Evolutionary conservation across 1,140 invertebrate species (phyloP).

Genomic region (Megalopta genalis): DNA sequence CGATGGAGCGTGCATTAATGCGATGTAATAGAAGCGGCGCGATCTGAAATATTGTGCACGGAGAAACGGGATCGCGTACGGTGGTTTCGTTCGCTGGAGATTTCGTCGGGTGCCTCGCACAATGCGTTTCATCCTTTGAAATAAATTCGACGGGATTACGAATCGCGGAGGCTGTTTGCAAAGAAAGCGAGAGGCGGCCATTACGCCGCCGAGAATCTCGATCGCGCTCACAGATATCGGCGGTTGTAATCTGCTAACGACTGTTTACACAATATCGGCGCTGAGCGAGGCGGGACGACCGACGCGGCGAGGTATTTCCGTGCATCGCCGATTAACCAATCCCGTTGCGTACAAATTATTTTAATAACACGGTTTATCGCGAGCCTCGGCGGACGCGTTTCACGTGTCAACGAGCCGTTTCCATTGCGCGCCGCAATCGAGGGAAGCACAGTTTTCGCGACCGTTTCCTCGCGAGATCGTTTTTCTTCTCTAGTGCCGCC

Average conservation of each 20-base stretch:
- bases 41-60: no score
- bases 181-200: neutral
- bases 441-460: neutral
- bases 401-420: conserved; percentile 18
- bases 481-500: neutral
- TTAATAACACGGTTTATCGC: conserved; percentile 17
- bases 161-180: neutral
- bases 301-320: conserved; percentile 1
- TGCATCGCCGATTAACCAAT: conserved; percentile 15
- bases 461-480: conserved; percentile 5
- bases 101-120: no score
- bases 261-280: conserved; percentile 13
- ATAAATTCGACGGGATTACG: neutral
- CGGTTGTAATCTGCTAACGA: conserved; percentile 1
- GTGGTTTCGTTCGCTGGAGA: no score
- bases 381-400: neutral
- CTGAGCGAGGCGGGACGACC: no score
- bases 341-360: conserved; percentile 12
- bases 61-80: no score
- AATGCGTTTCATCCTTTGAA: neutral
- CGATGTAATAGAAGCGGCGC: no score
- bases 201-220: neutral
- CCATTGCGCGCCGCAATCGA: conserved; percentile 3
- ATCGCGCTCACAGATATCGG: neutral
- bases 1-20: no score